Conservation (phyloP, 2,888 invertebrate genomes). For the Euplagia quadripunctaria region DNA sequence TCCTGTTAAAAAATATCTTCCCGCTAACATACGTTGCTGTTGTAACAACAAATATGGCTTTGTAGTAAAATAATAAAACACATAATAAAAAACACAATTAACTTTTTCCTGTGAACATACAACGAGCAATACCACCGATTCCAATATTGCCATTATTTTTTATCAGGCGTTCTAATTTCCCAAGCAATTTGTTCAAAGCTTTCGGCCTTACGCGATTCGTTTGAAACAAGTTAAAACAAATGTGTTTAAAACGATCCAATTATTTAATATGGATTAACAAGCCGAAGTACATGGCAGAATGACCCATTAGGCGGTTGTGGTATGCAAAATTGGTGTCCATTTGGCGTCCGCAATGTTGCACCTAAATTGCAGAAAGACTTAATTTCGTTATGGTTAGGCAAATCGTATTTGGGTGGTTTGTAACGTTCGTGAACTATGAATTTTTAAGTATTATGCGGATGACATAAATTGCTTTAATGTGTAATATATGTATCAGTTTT, state of each 20-base stretch:
- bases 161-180: conserved; percentile 35
- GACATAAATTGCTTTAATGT: conserved; percentile 14
- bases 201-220: conserved; percentile 15
- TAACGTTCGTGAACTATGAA: conserved; percentile 33
- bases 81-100: neutral
- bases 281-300: conserved; percentile 50
- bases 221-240: conserved; percentile 29
- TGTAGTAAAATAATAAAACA: no score
- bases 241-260: conserved; percentile 51
- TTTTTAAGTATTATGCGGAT: conserved; percentile 43
- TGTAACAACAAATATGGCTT: no score
- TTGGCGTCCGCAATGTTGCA: conserved; percentile 48
- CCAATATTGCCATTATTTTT: conserved; percentile 26
- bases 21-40: no score
- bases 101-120: neutral
- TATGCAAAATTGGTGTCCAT: conserved; percentile 53
- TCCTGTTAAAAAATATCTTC: no score
- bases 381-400: conserved; percentile 53
- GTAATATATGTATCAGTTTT: neutral
- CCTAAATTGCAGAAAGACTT: conserved; percentile 57
- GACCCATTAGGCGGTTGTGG: conserved; percentile 51
- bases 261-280: conserved; percentile 63
- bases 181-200: conserved; percentile 16
- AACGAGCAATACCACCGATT: conserved; percentile 9
- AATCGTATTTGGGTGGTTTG: conserved; percentile 43